Conservation (phyloP, 2,797 vertebrate genomes). For the Mycteria americana region DNA sequence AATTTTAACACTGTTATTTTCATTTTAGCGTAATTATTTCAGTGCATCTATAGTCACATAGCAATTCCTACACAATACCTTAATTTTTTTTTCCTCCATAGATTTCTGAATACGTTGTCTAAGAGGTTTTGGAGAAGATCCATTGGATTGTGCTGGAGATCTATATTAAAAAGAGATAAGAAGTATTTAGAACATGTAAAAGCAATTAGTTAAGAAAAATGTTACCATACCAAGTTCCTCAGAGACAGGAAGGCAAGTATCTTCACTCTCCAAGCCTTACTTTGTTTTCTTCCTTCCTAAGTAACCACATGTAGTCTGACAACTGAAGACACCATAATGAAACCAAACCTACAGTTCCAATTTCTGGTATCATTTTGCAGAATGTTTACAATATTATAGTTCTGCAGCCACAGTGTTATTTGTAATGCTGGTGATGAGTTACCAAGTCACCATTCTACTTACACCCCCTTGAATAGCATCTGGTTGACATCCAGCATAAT, state of each 20-base stretch:
- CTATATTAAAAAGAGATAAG: conserved; percentile 42
- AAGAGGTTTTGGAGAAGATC: conserved; percentile 83
- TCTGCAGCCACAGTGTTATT: neutral
- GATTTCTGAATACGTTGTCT: conserved; percentile 77
- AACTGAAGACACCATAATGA: neutral
- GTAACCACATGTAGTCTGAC: neutral
- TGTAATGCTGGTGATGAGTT: neutral
- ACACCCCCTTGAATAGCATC: neutral
- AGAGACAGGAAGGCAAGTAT: neutral
- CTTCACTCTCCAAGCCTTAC: neutral
- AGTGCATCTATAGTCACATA: neutral
- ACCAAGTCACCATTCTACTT: neutral
- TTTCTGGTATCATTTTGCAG: neutral
- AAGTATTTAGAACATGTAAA: neutral
- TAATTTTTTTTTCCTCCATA: conserved; percentile 76
- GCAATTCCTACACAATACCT: conserved; percentile 78
- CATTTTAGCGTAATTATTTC: neutral
- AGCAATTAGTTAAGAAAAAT: neutral
- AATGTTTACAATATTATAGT: neutral
- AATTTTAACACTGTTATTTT: neutral
- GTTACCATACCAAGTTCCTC: neutral
- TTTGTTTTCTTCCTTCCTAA: neutral
- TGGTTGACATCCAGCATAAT: neutral
- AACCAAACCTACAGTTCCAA: neutral
- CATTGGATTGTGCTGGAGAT: conserved; percentile 81